These are phyloP conservation scores for Galagoides demidoff DNA, from an alignment of 2,797 vertebrate species.

Conservation along the genomic window DNA sequence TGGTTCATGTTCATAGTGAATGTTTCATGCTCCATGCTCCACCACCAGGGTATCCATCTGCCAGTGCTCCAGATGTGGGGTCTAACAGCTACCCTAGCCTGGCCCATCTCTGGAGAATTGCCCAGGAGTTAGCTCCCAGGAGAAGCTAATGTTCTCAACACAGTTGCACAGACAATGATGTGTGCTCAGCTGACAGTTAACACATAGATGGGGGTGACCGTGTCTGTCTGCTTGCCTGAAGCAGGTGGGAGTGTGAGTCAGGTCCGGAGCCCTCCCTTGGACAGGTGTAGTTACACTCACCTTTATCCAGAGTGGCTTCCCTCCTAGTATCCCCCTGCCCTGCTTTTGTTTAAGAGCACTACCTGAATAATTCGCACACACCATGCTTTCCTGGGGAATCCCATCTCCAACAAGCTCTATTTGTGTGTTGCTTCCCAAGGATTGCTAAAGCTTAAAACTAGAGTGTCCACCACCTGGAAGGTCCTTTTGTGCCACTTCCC, in stretches of 20 bases:
- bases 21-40: not conserved
- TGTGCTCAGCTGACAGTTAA: not conserved
- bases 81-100: not conserved
- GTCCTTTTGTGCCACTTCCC: not conserved
- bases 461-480: not conserved
- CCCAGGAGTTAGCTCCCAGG: not conserved
- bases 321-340: not conserved
- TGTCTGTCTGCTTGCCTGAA: not conserved
- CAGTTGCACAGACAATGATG: too few relatives aligned
- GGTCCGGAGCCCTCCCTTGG: not conserved
- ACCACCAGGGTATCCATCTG: not conserved
- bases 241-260: rapidly evolving
- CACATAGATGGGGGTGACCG: rapidly evolving
- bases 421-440: not conserved
- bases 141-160: not conserved
- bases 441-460: not conserved
- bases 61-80: not conserved
- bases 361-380: not conserved
- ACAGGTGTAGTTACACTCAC: not conserved
- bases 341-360: not conserved
- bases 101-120: not conserved
- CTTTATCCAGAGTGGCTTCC: not conserved
- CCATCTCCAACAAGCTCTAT: not conserved
- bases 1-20: not conserved
- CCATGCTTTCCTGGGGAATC: not conserved